Base-by-base conservation (phyloP, 2,888 invertebrate species). In the Temnothorax rugatulus region DNA sequence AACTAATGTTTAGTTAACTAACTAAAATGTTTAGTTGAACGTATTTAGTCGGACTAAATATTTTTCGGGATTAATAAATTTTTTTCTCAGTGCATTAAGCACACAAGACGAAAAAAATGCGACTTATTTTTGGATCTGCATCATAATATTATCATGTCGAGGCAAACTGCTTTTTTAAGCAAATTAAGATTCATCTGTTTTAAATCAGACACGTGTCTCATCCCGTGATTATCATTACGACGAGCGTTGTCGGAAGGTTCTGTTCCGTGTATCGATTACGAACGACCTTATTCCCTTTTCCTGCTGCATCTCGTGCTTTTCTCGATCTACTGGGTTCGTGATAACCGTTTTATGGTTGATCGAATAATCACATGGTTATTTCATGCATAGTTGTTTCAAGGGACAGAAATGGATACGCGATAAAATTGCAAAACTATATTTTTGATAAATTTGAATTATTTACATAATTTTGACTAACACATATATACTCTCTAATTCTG, bases 131-230 rank as follows among this genome's bases (percentile, higher is more conserved):
- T 47, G 4, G 15, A 29, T 38, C 15, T 41, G 38, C 21, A 29
- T 74, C 52, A 21, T 57, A 63, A 64, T 84, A 85, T 87, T 84
- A 88, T 59, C 79, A 64, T 84, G 64, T 77, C 87, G 84, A 89
- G 87, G 87, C 76, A 71, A 89, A 81, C 87, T 34, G 81, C 84
- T 89, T 89, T 89, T 89, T 89, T 86, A 57, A 34, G 4, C 8
- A 13, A 54, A 11, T 59, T 18, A 73, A 57, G 71, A 66, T 59
- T 83, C 74, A 79, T 85, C 57, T 41, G 57, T 29, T 18, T 18
- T 21, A 52, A 68, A 63, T 61, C 18, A 47, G 47, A n/a, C 76
- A 68, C 61, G 57, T 57, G 81, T 64, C 73, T 44, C 29, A 29
- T 29, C 18, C 68, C 29, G 64, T 63, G 34, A 73, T 64, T 64